Evolutionary conservation across 2,888 invertebrate genomes (phyloP).

Genomic region (Trissolcus japonicus): DNA sequence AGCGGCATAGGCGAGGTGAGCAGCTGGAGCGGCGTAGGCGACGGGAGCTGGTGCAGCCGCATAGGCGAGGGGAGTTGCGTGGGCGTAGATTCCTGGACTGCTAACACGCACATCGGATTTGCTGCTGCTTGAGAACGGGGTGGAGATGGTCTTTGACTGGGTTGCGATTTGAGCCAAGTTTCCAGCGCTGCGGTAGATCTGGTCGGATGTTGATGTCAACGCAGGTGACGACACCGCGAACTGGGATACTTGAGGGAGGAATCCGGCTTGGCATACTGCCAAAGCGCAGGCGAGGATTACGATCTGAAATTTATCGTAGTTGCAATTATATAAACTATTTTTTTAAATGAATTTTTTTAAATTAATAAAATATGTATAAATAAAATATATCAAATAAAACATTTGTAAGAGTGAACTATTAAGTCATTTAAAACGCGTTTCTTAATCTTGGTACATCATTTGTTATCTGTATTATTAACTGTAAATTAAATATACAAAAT

Average conservation of each 20-base stretch:
- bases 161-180: slow-evolving; percentile 83
- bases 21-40: slow-evolving; percentile 52
- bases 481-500: no score
- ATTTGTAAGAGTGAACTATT: no score
- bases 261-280: slow-evolving; percentile 69
- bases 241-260: slow-evolving; percentile 42
- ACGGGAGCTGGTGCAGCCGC: slow-evolving; percentile 51
- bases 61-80: slow-evolving; percentile 61
- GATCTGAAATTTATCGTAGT: slow-evolving; percentile 12
- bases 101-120: slow-evolving; percentile 84
- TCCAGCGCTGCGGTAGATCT: slow-evolving; percentile 78
- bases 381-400: no score
- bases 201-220: slow-evolving; percentile 70
- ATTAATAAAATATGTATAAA: background rate
- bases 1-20: slow-evolving; percentile 58
- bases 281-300: slow-evolving; percentile 64
- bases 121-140: slow-evolving; percentile 82
- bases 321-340: no score
- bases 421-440: no score
- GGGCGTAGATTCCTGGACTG: slow-evolving; percentile 73
- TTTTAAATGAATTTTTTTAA: background rate
- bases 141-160: slow-evolving; percentile 83
- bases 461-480: no score
- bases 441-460: no score
- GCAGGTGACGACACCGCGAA: slow-evolving; percentile 53